Base-by-base conservation (phyloP, 2,888 invertebrate genomes). In the Artemia sinica region DNA sequence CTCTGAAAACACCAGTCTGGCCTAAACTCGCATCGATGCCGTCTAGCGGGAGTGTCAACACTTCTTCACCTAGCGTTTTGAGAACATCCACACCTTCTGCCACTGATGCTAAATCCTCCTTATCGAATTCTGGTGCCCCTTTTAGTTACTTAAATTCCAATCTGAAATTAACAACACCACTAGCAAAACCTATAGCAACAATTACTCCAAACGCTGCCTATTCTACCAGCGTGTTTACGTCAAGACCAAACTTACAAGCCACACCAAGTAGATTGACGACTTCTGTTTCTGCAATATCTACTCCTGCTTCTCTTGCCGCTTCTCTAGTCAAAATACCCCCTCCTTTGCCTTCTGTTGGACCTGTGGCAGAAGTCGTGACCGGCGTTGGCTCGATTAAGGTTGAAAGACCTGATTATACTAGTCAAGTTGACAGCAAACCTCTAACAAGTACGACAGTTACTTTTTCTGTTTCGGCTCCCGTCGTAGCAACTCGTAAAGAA, bases 381-480 rank as follows among this genome's bases (percentile, higher is more conserved):
- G 63, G 63, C 14, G 63, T 58, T 58, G 63, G 63, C n/a, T 58
- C 63, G 63, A 58, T 58, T 58, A 58, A 58, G 28, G 28, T 58
- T 58, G 63, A 58, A n/a, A n/a, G 63, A 58, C 63, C 63, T 58
- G 63, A 11, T 28, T 58, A 58, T 58, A 28, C 63, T 58, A 58
- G 63, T 58, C 63, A 58, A 58, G 14, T 28, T 58, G 63, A 58
- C 8, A 18, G 14, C 2, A 58, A 58, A 28, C n/a, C 28, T 58
- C 9, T 58, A 2, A 58, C 63, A 8, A 58, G 2, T 10, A 58
- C 63, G 8, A 58, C 63, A 10, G 63, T 58, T 8, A 58, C 63
- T 9, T 58, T 58, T 58, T 28, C 63, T 9, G 63, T 58, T 18
- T 58, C 63, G 28, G 63, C 63, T 2, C 63, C 63, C 12, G 63